Percentiles rank a stretch among this genome's conserved stretches.
phyloP scores from a whole-genome alignment of 2,888 invertebrate species.

The Eupelmus urozonus region DNA sequence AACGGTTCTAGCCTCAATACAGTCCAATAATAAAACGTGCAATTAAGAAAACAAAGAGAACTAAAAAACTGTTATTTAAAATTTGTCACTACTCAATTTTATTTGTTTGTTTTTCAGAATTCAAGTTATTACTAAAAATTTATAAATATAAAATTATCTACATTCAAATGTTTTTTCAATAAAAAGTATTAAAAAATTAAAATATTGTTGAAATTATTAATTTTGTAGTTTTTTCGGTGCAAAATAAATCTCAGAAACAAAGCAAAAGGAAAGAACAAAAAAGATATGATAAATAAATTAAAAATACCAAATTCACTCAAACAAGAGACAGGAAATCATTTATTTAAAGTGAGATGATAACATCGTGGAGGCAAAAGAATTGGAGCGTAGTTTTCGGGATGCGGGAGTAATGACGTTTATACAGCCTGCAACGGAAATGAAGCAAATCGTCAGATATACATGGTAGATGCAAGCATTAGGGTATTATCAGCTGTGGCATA shows the following conservation, averaged over 20 bases:
- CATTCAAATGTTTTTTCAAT: neutral
- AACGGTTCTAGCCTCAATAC: constrained; percentile 37
- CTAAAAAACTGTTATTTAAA: neutral
- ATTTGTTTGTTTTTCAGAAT: neutral
- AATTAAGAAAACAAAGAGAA: constrained; percentile 1
- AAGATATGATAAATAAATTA: neutral
- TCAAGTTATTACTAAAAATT: no score
- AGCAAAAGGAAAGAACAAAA: neutral
- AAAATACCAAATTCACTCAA: neutral
- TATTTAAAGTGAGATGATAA: neutral
- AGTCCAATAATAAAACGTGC: no score
- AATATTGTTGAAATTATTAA: neutral
- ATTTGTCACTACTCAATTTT: constrained; percentile 23
- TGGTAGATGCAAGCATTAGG: neutral
- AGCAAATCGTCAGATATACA: constrained; percentile 23
- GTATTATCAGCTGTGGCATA: constrained; percentile 1
- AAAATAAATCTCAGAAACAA: no score
- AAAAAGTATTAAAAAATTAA: neutral
- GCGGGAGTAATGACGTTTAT: neutral
- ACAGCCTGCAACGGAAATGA: constrained; percentile 26
- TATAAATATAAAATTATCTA: no score
- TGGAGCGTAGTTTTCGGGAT: neutral
- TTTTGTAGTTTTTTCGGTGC: no score
- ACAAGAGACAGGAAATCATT: neutral
- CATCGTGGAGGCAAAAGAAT: neutral